Evolutionary conservation across 1,140 invertebrate species (phyloP).

Genomic region (Telenomus remus): DNA sequence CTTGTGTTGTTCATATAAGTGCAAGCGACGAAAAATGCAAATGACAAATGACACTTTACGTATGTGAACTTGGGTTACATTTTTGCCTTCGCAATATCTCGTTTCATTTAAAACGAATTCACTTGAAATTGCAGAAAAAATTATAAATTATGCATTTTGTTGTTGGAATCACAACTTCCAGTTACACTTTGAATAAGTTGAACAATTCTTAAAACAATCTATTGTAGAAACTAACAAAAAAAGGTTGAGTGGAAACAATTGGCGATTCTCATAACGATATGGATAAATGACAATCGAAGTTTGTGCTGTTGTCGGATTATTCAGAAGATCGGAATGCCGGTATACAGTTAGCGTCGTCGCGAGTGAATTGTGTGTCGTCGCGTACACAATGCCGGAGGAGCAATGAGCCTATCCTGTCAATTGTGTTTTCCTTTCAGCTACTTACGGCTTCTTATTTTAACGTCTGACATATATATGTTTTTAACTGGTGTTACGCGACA

Average conservation of each 20-base stretch:
- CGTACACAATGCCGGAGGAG: conserved; percentile 61
- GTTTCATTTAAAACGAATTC: conserved; percentile 15
- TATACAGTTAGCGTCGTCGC: conserved; percentile 66
- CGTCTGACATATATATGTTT: conserved; percentile 54
- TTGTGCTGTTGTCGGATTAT: conserved; percentile 64
- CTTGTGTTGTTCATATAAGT: conserved; percentile 35
- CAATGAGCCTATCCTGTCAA: conserved; percentile 58
- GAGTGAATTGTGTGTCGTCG: conserved; percentile 48
- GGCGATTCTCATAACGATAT: conserved; percentile 37
- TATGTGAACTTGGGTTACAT: no score
- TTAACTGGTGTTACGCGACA: conserved; percentile 56
- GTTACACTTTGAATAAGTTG: conserved; percentile 10
- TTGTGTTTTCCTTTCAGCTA: conserved; percentile 59
- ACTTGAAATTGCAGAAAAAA: no score
- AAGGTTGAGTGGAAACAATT: conserved; percentile 40
- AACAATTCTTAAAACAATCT: conserved; percentile 32
- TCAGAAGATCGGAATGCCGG: conserved; percentile 70
- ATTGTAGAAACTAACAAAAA: conserved; percentile 31
- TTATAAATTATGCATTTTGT: no score
- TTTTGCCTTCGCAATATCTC: not conserved
- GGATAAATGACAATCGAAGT: conserved; percentile 57
- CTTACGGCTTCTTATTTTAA: conserved; percentile 57
- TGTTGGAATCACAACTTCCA: conserved; percentile 1
- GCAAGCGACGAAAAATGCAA: conserved; percentile 9
- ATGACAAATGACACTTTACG: conserved; percentile 21